Conservation (phyloP, 2,797 vertebrate genomes). For the Pampus argenteus region DNA sequence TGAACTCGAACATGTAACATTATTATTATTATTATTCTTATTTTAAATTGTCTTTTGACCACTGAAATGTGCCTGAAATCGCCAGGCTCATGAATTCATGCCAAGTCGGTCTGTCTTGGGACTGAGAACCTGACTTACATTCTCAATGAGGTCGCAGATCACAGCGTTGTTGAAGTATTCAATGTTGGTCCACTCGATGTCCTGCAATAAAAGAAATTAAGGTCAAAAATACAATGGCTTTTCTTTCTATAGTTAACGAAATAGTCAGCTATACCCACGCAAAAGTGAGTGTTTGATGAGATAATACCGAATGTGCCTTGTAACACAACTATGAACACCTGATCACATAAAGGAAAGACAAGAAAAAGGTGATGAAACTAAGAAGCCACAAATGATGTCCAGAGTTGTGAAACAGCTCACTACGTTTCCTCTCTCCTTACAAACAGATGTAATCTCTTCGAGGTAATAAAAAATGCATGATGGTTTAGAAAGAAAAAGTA, state of each 20-base stretch:
- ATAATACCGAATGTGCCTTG: not conserved
- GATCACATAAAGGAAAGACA: not conserved
- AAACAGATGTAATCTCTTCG: not conserved
- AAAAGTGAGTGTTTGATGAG: conserved; percentile 30
- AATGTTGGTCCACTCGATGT: conserved; percentile 98
- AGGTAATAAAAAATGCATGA: too few species aligned
- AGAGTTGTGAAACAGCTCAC: not conserved
- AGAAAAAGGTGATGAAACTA: too few species aligned
- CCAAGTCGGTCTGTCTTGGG: not conserved
- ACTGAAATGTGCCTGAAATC: too few species aligned
- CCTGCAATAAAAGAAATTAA: conserved; percentile 82
- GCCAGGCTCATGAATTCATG: not conserved
- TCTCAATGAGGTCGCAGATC: conserved; percentile 99
- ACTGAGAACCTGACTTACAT: conserved; percentile 88
- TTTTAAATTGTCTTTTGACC: not conserved
- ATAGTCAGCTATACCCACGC: not conserved
- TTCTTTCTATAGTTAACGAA: conserved; percentile 17
- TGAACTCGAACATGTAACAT: not conserved
- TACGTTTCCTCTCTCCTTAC: not conserved
- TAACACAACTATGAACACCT: conserved; percentile 11
- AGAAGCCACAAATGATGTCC: not conserved
- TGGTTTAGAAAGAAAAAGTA: too few species aligned
- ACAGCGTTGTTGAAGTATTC: conserved; percentile 99
- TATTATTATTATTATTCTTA: not conserved
- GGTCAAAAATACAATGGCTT: conserved; percentile 39